These are phyloP conservation scores for Bungarus multicinctus DNA, from an alignment of 2,113 vertebrate genomes.

Conservation along the genomic window DNA sequence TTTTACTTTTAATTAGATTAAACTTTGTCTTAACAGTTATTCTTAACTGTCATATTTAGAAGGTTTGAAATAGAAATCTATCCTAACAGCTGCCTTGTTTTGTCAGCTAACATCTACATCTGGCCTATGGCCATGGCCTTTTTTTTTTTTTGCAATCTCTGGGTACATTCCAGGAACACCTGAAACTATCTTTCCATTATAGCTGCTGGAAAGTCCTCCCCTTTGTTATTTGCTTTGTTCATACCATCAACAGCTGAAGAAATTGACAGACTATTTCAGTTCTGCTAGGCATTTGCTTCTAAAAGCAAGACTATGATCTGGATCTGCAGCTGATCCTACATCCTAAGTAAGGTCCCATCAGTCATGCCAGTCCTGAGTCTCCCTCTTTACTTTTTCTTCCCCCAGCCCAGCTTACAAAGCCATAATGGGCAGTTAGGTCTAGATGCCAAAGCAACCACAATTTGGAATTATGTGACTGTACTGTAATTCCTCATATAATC, in stretches of 20 bases:
- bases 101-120: neutral
- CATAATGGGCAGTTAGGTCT: neutral
- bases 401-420: neutral
- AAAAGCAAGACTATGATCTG: neutral
- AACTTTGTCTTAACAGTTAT: neutral
- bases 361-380: neutral
- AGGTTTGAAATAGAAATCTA: neutral
- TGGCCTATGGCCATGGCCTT: neutral
- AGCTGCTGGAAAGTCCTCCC: neutral
- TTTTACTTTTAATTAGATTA: conserved; percentile 27
- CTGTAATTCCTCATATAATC: too few species aligned
- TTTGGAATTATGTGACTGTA: neutral
- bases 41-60: neutral
- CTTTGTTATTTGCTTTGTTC: neutral
- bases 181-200: neutral
- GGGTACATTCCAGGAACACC: conserved; percentile 8
- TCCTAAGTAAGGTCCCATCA: neutral
- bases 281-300: neutral
- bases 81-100: neutral
- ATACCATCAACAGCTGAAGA: neutral
- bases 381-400: neutral
- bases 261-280: rapidly evolving
- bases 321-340: neutral
- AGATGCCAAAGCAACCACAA: neutral
- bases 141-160: neutral